Conservation (phyloP, 2,888 invertebrate species). For the Gymnosoma rotundatum region DNA sequence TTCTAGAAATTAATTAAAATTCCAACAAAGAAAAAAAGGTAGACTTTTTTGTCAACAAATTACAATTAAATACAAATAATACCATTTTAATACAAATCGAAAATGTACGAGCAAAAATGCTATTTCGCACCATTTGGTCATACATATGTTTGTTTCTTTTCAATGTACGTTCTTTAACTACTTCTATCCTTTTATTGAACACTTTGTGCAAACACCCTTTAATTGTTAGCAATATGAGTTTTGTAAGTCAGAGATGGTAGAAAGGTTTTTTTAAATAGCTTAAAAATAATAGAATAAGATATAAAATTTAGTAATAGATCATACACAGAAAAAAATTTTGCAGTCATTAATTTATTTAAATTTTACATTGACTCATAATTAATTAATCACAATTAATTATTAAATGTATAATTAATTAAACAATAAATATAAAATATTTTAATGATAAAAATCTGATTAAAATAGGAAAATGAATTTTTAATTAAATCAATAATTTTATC, state of each 20-base stretch:
- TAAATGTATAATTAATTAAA: too few species aligned
- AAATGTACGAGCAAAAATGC: slow-evolving; percentile 66
- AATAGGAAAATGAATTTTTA: too few species aligned
- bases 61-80: slow-evolving; percentile 70
- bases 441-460: too few species aligned
- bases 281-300: neutral
- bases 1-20: slow-evolving; percentile 71
- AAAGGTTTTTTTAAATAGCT: too few species aligned
- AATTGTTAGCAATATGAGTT: slow-evolving; percentile 17
- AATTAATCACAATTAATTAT: too few species aligned
- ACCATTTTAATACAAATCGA: slow-evolving; percentile 69
- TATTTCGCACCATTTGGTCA: slow-evolving; percentile 70
- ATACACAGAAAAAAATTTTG: too few species aligned
- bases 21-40: slow-evolving; percentile 54
- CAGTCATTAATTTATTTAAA: too few species aligned
- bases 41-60: slow-evolving; percentile 66
- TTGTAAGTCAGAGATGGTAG: slow-evolving; percentile 21
- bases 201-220: slow-evolving; percentile 50
- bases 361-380: too few species aligned
- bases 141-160: slow-evolving; percentile 36
- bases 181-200: slow-evolving; percentile 16
- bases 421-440: too few species aligned
- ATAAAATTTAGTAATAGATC: too few species aligned
- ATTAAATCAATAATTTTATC: too few species aligned
- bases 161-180: slow-evolving; percentile 36